These are phyloP conservation scores for Epinotia nisella DNA, from an alignment of 2,888 invertebrate genomes.

Conservation along the genomic window DNA sequence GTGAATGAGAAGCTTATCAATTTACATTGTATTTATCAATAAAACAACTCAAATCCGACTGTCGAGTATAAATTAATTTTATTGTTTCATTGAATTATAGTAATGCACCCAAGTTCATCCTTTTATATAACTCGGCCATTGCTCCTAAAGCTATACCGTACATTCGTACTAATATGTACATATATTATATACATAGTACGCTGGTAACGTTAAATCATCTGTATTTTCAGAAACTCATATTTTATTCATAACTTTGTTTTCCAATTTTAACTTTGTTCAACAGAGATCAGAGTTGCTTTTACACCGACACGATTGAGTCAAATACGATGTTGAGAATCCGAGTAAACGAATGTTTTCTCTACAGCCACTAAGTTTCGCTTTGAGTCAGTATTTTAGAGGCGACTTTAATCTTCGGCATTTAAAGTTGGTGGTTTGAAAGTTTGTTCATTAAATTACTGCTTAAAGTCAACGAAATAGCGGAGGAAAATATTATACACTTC, in stretches of 20 bases:
- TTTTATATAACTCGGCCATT: slow-evolving; percentile 7
- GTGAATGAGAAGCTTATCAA: background rate
- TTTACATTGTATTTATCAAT: background rate
- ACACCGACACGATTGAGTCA: background rate
- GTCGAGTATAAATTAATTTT: slow-evolving; percentile 1
- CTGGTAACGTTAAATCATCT: background rate
- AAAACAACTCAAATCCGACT: background rate
- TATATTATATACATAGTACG: background rate
- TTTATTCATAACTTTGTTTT: background rate
- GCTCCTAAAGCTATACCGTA: slow-evolving; percentile 5
- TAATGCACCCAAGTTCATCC: background rate
- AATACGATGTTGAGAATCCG: slow-evolving; percentile 3
- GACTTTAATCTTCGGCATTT: slow-evolving; percentile 43
- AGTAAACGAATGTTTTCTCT: slow-evolving; percentile 27
- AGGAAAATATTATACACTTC: slow-evolving; percentile 21
- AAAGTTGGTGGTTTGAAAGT: slow-evolving; percentile 40
- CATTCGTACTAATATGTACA: background rate
- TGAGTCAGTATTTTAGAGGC: slow-evolving; percentile 39
- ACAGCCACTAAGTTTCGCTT: slow-evolving; percentile 35
- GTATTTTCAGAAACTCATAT: background rate
- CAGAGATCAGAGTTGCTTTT: background rate
- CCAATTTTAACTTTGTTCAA: background rate
- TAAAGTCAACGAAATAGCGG: slow-evolving; percentile 26
- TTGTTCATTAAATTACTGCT: slow-evolving; percentile 42
- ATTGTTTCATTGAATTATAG: slow-evolving; percentile 23